phyloP scores from a whole-genome alignment of 2,797 vertebrate species.

The Xerus rutilus region DNA sequence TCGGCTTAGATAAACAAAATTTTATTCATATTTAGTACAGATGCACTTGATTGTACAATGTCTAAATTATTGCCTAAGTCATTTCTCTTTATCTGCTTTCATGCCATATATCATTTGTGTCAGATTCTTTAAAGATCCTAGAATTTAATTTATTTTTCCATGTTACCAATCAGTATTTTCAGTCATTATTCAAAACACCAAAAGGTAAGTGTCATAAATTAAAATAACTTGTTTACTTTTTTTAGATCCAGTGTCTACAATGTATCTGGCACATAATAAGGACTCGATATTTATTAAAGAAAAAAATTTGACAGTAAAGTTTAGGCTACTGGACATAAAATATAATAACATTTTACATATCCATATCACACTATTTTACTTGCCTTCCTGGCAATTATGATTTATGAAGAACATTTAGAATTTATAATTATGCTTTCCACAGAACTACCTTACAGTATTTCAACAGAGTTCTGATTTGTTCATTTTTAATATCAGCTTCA shows the following conservation, averaged over 20 bases:
- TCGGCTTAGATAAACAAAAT: not conserved
- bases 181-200: not conserved
- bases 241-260: not conserved
- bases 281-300: not conserved
- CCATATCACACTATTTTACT: not conserved
- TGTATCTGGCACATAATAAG: not conserved
- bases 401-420: not conserved
- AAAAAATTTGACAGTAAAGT: not conserved
- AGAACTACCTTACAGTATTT: not conserved
- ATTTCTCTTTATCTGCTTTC: not conserved
- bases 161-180: not conserved
- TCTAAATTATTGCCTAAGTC: not conserved
- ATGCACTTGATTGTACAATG: not conserved
- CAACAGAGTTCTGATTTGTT: not conserved
- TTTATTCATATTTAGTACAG: not conserved
- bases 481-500: slow-evolving; percentile 43
- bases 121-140: not conserved
- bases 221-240: not conserved
- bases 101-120: not conserved
- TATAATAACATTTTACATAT: not conserved
- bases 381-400: not conserved
- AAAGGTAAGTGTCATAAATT: not conserved
- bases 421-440: slow-evolving; percentile 7
- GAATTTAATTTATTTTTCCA: not conserved
- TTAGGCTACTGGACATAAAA: not conserved